Base-by-base conservation (phyloP, 1,140 invertebrate species). In the Brachionus plicatilis region DNA sequence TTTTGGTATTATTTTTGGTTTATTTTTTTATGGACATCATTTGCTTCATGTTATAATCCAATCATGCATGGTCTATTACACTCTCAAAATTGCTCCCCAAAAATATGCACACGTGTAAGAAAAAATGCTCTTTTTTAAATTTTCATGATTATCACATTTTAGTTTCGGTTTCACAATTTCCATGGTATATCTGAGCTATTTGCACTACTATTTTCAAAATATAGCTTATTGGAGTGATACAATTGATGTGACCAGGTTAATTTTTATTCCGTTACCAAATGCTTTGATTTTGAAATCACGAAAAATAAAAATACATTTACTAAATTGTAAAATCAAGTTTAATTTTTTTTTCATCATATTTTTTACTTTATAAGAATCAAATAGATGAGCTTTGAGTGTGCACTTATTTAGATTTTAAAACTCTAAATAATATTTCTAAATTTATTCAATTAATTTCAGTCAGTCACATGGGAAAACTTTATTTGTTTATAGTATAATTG, bases 81-180 rank as follows among this genome's bases (percentile, higher is more conserved):
- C 20, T 8, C 17, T 82, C 4, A 65, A 45, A n/a, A 20, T 82
- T 24, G 12, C 20, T 11, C 53, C 79, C 12, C 12, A 24, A 43
- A 43, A 68, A 60, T 82, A 60, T 68, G 79, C 60, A n/a, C 79
- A 82, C n/a, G 0, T 82, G 79, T 82, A 45, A 65, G 27, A 7
- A 37, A 37, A 7, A 37, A 37, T 37, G 33, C 33, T 37, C 33
- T 37, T 37, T 37, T 37, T 37, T 6, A 6, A 37, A 37, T 80
- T 56, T 53, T 80, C 47, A 33, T 14, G 9, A 27, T 75, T 45
- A 41, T 20, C 4, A 43, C 9, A 20, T 20, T 76, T 50, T 41
- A 82, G 79, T 33, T 12, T 82, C 2, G 79, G 41, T 1, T 82
- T 65, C n/a, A 65, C 24, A 6, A 65, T 65, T 68, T 43, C 79